Base-by-base conservation (phyloP, 1,140 invertebrate species). In the Papilio polytes region DNA sequence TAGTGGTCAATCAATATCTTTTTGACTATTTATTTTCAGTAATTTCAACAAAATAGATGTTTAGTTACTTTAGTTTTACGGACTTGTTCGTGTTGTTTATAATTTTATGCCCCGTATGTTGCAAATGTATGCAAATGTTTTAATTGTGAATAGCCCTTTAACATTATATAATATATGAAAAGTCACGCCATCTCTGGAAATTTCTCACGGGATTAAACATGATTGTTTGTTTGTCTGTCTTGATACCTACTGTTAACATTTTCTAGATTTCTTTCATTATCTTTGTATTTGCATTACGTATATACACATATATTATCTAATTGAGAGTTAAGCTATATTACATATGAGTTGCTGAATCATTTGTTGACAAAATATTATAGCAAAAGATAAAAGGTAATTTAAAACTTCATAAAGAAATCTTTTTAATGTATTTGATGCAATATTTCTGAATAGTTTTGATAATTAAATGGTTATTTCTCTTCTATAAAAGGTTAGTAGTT, bases 171-270 rank as follows among this genome's bases (percentile, higher is more conserved):
- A 70, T 36, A 13, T 70, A 70, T 15, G 1, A 26, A 26, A 63
- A 63, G 59, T 63, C 63, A 70, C 63, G 63, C 15, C 63, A 70
- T 12, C 63, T 70, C 63, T 70, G 63, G 63, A 70, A 70, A 70
- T 15, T 70, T 70, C 63, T 22, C 63, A 70, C 63, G 63, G 63
- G 63, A 70, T 70, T 70, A 70, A 15, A 12, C 26, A 18, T 31
- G 63, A 70, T 31, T 70, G 63, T 70, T 70, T 70, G 63, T 70
- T 70, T 70, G 63, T 6, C 31, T 66, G 26, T 70, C 63, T 70
- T 70, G 10, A 63, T 31, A 31, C 22, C 1, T 31, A 26, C 63
- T 70, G 63, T 36, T 70, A 70, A 70, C 22, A 70, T 70, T 70
- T 66, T 70, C 63, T 70, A 70, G 63, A 70, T 70, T 31, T 70